Evolutionary conservation across 2,797 vertebrate species (phyloP).

Genomic region (Fringilla coelebs): DNA sequence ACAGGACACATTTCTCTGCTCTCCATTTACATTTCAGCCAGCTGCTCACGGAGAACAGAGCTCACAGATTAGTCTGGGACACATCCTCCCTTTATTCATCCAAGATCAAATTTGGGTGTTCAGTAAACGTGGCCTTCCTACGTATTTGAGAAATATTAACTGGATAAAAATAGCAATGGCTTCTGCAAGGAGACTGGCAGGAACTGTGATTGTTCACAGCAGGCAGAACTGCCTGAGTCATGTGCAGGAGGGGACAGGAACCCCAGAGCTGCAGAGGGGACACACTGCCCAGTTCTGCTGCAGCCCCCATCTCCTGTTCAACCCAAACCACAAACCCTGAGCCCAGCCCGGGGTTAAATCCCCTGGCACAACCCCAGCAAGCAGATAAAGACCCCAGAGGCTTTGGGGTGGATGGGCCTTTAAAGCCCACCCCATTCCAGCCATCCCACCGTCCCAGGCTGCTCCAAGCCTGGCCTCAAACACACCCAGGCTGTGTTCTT

Average conservation of each 20-base stretch:
- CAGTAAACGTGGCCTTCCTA: background rate
- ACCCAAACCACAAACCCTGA: background rate
- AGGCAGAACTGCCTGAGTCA: background rate
- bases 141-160: background rate
- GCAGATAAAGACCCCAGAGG: background rate
- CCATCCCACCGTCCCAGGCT: fast-evolving
- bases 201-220: background rate
- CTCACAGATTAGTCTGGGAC: background rate
- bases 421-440: background rate
- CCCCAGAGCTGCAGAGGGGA: background rate
- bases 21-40: background rate
- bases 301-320: fast-evolving
- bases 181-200: background rate
- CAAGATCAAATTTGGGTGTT: background rate
- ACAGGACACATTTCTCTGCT: background rate
- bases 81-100: background rate
- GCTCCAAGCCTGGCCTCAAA: background rate
- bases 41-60: background rate
- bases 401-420: background rate
- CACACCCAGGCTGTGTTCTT: background rate
- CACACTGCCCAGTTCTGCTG: background rate
- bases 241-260: background rate
- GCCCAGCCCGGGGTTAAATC: fast-evolving
- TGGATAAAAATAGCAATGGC: background rate
- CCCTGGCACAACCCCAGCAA: background rate